Evolutionary conservation across 2,797 vertebrate genomes (phyloP), one percentile per base, ranked within the genome.

Genomic region (Hephaestus fuliginosus): DNA sequence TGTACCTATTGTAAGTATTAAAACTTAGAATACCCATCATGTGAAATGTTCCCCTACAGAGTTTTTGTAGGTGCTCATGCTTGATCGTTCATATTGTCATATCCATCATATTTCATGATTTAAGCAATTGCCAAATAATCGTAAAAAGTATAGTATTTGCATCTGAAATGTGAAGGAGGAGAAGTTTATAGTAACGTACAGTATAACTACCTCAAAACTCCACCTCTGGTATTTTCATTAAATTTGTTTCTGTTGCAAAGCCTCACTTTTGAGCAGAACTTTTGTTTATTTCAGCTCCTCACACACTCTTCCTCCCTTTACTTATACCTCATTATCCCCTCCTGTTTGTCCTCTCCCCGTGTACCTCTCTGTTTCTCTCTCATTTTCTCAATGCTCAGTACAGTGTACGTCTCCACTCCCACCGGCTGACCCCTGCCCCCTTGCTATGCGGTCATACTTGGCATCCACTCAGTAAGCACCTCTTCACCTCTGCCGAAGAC

Each of bases 401-500:
- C 30, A 41, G 48, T 65, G 41, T 46, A 44, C 44, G 8, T 66
- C 72, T 72, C 80, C 80, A 52, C 68, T 60, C 52, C 66, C 62
- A 3, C 55, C 0, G 20, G 41, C 75, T 84, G 80, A 84, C 86
- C 83, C 56, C 46, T 72, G 76, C 78, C 70, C 70, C 44, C 66
- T 17, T 5, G 52, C 77, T 68, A 81, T 87, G 85, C 18, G 60
- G 81, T 88, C 87, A 86, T 78, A 83, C 83, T 92, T 86, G 89
- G 87, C 88, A 86, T 79, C 86, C 41, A 36, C 71, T 90, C 79
- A n/a, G 74, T 17, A 53, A 86, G 85, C 57, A 36, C 83, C 83
- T 86, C 90, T 85, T 89, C 81, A 87, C 87, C 85, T 88, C 71
- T 4, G 44, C 81, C 63, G 85, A 83, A 76, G 84, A 64, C 82